phyloP scores from a whole-genome alignment of 2,888 invertebrate species.

The Nymphalis c-album region DNA sequence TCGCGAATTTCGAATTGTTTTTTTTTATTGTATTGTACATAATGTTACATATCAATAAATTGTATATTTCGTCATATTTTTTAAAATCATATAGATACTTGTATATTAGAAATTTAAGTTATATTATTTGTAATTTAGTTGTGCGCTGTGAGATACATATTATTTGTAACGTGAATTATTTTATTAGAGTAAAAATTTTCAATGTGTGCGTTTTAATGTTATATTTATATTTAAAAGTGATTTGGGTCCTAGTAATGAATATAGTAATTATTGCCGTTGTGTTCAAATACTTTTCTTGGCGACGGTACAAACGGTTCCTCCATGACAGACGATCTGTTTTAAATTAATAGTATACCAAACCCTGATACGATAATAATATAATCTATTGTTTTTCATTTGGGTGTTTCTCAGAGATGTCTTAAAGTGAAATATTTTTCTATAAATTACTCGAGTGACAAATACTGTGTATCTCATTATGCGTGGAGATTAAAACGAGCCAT shows the following conservation, averaged over 20 bases:
- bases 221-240: not conserved
- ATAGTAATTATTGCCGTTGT: not conserved
- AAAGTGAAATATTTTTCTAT: no score
- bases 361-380: not conserved
- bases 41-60: slow-evolving; percentile 65
- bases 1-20: slow-evolving; percentile 45
- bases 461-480: slow-evolving; percentile 16
- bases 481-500: slow-evolving; percentile 7
- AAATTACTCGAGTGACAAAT: not conserved
- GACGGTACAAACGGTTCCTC: not conserved
- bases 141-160: slow-evolving; percentile 15
- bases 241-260: not conserved
- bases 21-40: slow-evolving; percentile 55
- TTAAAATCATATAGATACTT: slow-evolving; percentile 29
- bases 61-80: slow-evolving; percentile 50
- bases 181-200: slow-evolving; percentile 8
- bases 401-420: no score
- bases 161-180: slow-evolving; percentile 3
- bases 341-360: not conserved
- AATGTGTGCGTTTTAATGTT: slow-evolving; percentile 9
- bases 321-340: not conserved
- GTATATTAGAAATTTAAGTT: slow-evolving; percentile 34
- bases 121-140: slow-evolving; percentile 28
- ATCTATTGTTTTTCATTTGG: not conserved
- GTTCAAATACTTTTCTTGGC: no score